These are phyloP conservation scores for Neolamprologus modestus DNA, from an alignment of 2,113 vertebrate genomes.

Conservation along the genomic window DNA sequence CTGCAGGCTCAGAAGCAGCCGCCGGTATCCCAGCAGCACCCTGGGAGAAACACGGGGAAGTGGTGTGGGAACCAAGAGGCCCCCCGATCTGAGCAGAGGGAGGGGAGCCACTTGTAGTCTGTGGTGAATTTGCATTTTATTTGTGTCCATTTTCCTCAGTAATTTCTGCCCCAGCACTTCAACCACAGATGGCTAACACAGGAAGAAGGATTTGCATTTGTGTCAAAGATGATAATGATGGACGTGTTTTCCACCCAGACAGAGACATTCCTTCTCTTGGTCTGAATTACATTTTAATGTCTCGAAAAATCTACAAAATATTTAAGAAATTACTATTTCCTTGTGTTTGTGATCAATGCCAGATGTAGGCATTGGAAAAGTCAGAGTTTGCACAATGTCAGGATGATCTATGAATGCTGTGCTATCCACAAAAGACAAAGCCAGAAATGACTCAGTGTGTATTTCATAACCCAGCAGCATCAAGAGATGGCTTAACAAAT, in stretches of 20 bases:
- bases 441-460: background rate
- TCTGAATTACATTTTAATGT: background rate
- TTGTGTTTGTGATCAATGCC: background rate
- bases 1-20: constrained; percentile 32
- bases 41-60: constrained; percentile 54
- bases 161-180: constrained; percentile 58
- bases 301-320: background rate
- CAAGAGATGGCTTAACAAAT: background rate
- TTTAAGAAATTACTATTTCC: background rate
- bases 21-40: constrained; percentile 48
- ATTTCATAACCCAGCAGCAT: background rate
- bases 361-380: background rate
- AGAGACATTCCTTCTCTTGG: constrained; percentile 23
- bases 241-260: constrained; percentile 31
- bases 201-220: constrained; percentile 58
- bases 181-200: constrained; percentile 67
- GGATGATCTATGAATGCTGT: background rate
- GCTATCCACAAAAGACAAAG: background rate
- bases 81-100: constrained; percentile 38
- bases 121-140: constrained; percentile 65
- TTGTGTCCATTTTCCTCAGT: constrained; percentile 64
- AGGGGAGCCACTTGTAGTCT: constrained; percentile 58
- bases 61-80: constrained; percentile 72
- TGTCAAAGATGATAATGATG: constrained; percentile 55
- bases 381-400: background rate